A percentile compares a stretch with the other conserved stretches of the same genome.
Conservation (phyloP, 1,140 invertebrate genomes). For the Pseudomyrmex gracilis region DNA sequence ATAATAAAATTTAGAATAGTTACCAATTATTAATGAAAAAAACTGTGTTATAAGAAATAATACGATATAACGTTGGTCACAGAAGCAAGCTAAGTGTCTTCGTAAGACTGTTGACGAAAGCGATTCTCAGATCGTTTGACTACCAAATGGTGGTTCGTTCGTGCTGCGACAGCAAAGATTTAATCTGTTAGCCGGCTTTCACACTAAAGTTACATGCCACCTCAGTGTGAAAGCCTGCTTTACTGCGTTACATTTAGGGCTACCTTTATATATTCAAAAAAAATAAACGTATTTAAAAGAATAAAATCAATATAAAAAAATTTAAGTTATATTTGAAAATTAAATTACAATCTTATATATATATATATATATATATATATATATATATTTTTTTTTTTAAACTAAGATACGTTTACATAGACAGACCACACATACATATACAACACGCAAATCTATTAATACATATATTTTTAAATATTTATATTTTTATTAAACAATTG, state of each 20-base stretch:
- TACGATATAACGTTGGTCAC: constrained; percentile 31
- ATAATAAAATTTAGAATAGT: no score
- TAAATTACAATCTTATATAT: background rate
- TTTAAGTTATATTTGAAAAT: constrained; percentile 6
- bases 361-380: background rate
- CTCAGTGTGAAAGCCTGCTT: no score
- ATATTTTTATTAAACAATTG: no score
- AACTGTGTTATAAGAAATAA: no score
- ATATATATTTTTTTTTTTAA: background rate
- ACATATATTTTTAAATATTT: no score
- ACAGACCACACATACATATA: no score
- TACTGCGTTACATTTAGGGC: no score
- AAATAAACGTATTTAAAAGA: background rate
- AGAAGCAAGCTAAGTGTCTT: constrained; percentile 17
- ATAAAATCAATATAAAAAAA: background rate
- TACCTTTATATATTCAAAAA: no score
- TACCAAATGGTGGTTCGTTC: constrained; percentile 43
- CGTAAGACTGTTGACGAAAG: constrained; percentile 27
- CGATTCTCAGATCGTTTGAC: constrained; percentile 55
- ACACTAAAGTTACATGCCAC: no score
- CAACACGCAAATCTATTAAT: no score
- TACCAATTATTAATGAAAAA: no score
- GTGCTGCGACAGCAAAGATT: constrained; percentile 56
- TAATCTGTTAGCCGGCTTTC: background rate
- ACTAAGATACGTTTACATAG: no score